A percentile compares a stretch with the other conserved stretches of the same genome.
phyloP scores from a whole-genome alignment of 2,888 invertebrate genomes.

The Hemaris fuciformis region DNA sequence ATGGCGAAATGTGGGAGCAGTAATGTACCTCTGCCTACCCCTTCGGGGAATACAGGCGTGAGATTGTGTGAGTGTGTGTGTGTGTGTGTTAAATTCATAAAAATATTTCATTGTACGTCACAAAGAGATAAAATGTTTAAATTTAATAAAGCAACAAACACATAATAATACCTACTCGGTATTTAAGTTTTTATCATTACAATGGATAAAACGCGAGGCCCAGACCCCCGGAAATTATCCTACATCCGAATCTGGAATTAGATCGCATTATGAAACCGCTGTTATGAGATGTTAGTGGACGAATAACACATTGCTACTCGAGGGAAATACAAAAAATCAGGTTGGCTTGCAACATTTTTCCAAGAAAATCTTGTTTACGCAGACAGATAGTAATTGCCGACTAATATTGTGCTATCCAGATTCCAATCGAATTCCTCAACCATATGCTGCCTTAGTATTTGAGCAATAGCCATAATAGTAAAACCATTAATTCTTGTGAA shows the following conservation, averaged over 20 bases:
- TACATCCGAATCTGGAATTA: not conserved
- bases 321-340: not conserved
- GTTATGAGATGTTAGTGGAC: conserved; percentile 14
- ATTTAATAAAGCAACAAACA: too few relatives aligned
- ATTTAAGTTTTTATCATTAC: not conserved
- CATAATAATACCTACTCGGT: too few relatives aligned
- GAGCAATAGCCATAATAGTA: not conserved
- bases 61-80: too few relatives aligned
- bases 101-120: too few relatives aligned
- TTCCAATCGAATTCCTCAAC: not conserved
- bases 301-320: not conserved
- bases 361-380: conserved; percentile 1
- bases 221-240: not conserved
- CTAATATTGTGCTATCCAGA: not conserved
- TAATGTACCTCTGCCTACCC: too few relatives aligned
- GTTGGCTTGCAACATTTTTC: not conserved
- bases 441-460: not conserved
- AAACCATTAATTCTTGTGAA: too few relatives aligned
- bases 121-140: too few relatives aligned
- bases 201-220: not conserved
- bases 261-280: conserved; percentile 7
- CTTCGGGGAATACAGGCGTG: too few relatives aligned
- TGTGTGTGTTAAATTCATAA: too few relatives aligned
- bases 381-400: not conserved
- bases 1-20: too few relatives aligned